A percentile compares a stretch with the other conserved stretches of the same genome.
Evolutionary conservation across 2,113 vertebrate genomes (phyloP).

Genomic region (Nanger granti): DNA sequence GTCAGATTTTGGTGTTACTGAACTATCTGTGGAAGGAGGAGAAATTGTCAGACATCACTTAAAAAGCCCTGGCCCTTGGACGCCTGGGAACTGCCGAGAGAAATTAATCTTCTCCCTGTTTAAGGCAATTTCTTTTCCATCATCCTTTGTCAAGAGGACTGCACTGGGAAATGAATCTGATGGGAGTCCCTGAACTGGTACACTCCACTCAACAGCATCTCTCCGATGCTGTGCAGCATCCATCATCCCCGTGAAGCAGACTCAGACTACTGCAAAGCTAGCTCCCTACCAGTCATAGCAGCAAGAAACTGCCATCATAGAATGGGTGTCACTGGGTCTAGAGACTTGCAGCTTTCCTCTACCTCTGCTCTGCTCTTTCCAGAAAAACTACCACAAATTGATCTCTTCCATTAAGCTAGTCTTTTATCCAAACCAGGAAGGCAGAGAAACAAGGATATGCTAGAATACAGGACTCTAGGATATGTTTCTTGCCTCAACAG

Average conservation of each 20-base stretch:
- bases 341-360: not conserved
- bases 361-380: not conserved
- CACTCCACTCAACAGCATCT: constrained; percentile 25
- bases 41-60: constrained; percentile 60
- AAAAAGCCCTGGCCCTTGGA: constrained; percentile 42
- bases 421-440: not conserved
- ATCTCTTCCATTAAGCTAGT: not conserved
- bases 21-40: constrained; percentile 45
- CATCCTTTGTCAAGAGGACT: constrained; percentile 65
- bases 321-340: not conserved
- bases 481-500: not conserved
- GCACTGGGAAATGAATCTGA: constrained; percentile 62
- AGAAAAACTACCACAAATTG: not conserved
- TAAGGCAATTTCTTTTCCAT: constrained; percentile 72
- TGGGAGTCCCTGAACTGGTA: constrained; percentile 61
- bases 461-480: not conserved
- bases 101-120: constrained; percentile 71
- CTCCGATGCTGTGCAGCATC: not conserved
- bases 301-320: not conserved
- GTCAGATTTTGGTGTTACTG: constrained; percentile 37
- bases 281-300: not conserved
- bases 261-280: not conserved
- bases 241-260: not conserved
- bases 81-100: constrained; percentile 27
- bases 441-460: not conserved